phyloP scores from a whole-genome alignment of 1,140 invertebrate genomes.

The Dendrolimus punctatus region DNA sequence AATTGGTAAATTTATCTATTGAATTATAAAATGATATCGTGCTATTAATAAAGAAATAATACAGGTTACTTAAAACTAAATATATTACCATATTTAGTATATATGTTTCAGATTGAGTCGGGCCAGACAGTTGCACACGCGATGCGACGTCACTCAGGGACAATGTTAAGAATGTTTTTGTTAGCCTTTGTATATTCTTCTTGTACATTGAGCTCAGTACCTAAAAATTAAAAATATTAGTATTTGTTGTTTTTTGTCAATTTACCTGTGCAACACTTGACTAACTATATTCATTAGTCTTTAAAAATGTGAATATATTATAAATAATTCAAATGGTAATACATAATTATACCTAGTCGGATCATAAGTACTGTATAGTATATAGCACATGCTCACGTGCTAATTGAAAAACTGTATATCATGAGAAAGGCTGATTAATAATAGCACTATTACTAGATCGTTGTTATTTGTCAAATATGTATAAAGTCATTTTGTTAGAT shows the following conservation, averaged over 20 bases:
- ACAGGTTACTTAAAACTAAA: background rate
- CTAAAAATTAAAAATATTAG: conserved; percentile 59
- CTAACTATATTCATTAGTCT: too few species aligned
- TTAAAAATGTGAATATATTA: too few species aligned
- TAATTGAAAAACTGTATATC: too few species aligned
- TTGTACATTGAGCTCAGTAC: conserved; percentile 92
- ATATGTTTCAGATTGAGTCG: conserved; percentile 93
- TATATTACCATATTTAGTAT: conserved; percentile 92
- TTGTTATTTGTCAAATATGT: background rate
- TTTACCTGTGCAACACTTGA: too few species aligned
- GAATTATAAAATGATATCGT: too few species aligned
- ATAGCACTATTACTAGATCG: too few species aligned
- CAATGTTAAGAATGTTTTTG: conserved; percentile 97
- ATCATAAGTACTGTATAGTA: too few species aligned
- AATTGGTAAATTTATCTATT: background rate
- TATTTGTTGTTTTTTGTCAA: background rate
- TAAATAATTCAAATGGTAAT: too few species aligned
- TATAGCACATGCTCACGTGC: too few species aligned
- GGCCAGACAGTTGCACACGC: conserved; percentile 87
- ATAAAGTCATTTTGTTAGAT: conserved; percentile 4
- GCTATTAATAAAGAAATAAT: too few species aligned
- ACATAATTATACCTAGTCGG: too few species aligned
- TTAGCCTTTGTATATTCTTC: conserved; percentile 97
- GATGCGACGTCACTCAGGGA: conserved; percentile 95
- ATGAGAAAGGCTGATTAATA: too few species aligned